Conservation (phyloP, 30 jellyfish, hydroid and myxozoan genomes). For the Hydractinia symbiolongicarpus region DNA sequence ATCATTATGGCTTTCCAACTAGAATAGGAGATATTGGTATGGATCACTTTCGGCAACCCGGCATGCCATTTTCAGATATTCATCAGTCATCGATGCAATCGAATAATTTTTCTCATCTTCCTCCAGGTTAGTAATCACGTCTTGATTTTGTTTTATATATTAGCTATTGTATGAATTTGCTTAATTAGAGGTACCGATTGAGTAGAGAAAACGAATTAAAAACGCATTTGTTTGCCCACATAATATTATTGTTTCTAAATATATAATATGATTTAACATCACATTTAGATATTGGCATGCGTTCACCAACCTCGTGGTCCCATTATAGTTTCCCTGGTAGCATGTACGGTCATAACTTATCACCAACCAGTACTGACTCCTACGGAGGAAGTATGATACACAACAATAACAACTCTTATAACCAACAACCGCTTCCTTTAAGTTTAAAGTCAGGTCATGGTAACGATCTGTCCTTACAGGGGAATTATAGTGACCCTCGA, state of each 20-base stretch:
- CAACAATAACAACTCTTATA: slow-evolving; percentile 50
- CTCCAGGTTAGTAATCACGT: slow-evolving; percentile 68
- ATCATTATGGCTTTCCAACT: slow-evolving; percentile 86
- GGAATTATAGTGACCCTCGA: slow-evolving; percentile 72
- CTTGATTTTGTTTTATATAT: no score
- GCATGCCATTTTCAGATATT: slow-evolving; percentile 83
- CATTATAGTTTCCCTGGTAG: slow-evolving; percentile 58
- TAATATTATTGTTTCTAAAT: no score
- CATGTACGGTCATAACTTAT: slow-evolving; percentile 84
- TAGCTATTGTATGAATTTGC: no score
- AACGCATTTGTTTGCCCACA: no score
- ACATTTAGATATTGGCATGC: slow-evolving; percentile 68
- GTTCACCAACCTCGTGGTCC: slow-evolving; percentile 98
- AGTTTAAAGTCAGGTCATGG: slow-evolving; percentile 60
- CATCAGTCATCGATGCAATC: slow-evolving; percentile 90
- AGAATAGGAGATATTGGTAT: slow-evolving; percentile 97
- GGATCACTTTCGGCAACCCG: slow-evolving; percentile 83
- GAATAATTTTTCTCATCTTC: slow-evolving; percentile 69
- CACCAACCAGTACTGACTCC: slow-evolving; percentile 68
- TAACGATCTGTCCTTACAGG: slow-evolving; percentile 41
- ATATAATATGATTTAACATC: no score
- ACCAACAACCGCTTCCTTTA: slow-evolving; percentile 62
- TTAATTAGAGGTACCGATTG: no score
- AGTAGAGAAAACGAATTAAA: no score
- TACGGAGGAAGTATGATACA: slow-evolving; percentile 77